Evolutionary conservation across 2,797 vertebrate genomes (phyloP), one percentile per base, ranked within the genome.

Genomic region (Helarctos malayanus): DNA sequence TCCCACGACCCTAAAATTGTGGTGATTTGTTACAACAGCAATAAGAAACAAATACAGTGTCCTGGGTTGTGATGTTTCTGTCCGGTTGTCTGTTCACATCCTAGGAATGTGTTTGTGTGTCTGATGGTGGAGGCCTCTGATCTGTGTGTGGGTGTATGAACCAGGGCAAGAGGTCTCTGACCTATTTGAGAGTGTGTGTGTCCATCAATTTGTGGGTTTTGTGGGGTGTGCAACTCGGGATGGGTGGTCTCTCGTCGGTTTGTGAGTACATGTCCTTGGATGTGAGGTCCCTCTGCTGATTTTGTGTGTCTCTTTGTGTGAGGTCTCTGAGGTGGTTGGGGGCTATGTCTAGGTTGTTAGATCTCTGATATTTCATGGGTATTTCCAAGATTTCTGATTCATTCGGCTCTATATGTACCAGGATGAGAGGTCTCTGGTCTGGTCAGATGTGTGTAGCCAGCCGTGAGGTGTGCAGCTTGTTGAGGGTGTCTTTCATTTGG

Each of bases 21-120:
- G 29, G 47, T 91, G 52, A 61, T 91, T 86, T 93, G 41, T 93
- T 78, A 76, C 35, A 76, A 65, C 25, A 87, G 29, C 76, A 25
- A 15, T 52, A 32, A 63, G 45, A 89, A 90, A 69, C 8, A 29
- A 80, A 68, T 56, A 63, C 14, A 0, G 9, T 38, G 54, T 84
- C 56, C 61, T 9, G 68, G n/a, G 41, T 79, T 45, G 23, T 16
- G 35, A 80, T 29, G 45, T 84, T 63, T 63, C 73, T 35, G 5
- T 69, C 38, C 1, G 7, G 52, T 49, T 84, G 27, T 76, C 49
- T 75, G 29, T 32, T 19, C 75, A 56, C 47, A 63, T 73, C 54
- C 18, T 13, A 65, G 71, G 41, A 80, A 2, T 73, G 49, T 80
- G 54, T 81, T 85, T 91, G 73, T 73, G 86, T 65, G 35, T 83